Evolutionary conservation across 1,140 invertebrate species (phyloP).

Genomic region (Tenebrio molitor): DNA sequence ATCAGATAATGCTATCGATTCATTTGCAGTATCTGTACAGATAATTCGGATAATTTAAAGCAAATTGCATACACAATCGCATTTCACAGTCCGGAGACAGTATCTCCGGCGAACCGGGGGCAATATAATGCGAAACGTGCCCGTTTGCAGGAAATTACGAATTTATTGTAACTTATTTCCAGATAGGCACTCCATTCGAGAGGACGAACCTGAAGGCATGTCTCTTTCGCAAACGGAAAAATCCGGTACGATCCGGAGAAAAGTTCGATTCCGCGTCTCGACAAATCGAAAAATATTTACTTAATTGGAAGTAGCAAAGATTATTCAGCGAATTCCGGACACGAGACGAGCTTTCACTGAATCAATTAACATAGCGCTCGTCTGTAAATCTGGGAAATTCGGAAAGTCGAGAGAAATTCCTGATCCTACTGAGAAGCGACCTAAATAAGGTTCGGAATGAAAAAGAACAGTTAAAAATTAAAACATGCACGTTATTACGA

Average conservation of each 20-base stretch:
- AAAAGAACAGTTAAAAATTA: too few species aligned
- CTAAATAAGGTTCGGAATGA: too few species aligned
- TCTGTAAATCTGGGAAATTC: neutral
- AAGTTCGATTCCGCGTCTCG: too few species aligned
- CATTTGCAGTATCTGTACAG: constrained; percentile 50
- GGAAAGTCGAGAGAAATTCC: neutral
- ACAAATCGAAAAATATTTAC: neutral
- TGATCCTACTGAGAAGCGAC: neutral
- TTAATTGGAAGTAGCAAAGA: neutral
- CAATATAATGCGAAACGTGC: constrained; percentile 25
- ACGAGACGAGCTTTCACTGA: neutral
- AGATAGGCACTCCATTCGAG: neutral
- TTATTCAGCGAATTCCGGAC: neutral
- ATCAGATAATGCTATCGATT: constrained; percentile 51
- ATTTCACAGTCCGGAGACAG: constrained; percentile 51
- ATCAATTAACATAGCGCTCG: neutral
- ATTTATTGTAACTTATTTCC: constrained; percentile 21
- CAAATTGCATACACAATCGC: constrained; percentile 57
- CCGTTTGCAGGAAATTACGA: constrained; percentile 9
- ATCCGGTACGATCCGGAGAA: too few species aligned
- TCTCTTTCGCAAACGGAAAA: neutral
- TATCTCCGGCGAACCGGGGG: constrained; percentile 48
- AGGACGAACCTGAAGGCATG: neutral
- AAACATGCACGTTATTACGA: too few species aligned
- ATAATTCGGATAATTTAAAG: constrained; percentile 55